These are phyloP conservation scores for Streptopelia turtur DNA, from an alignment of 2,797 vertebrate species.

Conservation along the genomic window DNA sequence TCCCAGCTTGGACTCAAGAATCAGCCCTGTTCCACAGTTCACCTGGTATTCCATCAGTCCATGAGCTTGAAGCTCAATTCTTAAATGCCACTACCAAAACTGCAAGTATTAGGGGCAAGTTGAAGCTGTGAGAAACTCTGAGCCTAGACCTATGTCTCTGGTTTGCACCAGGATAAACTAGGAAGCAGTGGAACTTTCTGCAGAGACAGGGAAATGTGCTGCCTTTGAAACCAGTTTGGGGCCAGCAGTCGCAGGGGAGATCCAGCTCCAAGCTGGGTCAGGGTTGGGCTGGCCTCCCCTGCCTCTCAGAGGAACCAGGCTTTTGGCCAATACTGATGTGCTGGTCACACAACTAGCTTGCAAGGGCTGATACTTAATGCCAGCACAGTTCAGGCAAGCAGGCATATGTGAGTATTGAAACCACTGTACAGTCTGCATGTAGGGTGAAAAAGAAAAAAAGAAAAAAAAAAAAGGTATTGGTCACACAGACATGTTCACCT, in stretches of 20 bases:
- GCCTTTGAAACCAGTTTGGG: background rate
- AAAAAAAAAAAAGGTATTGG: background rate
- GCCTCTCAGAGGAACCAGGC: background rate
- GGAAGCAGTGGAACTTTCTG: background rate
- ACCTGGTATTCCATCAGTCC: background rate
- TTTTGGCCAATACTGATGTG: background rate
- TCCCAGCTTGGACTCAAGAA: background rate
- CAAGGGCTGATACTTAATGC: background rate
- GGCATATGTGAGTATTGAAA: rapidly evolving
- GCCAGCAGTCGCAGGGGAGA: background rate
- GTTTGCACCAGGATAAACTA: background rate
- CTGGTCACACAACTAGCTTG: background rate
- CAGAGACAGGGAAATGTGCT: rapidly evolving
- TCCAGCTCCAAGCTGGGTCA: background rate
- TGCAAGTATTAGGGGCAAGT: background rate
- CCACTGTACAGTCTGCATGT: background rate
- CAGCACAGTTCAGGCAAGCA: background rate
- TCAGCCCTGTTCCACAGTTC: background rate
- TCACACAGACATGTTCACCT: background rate
- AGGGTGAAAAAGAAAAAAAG: rapidly evolving
- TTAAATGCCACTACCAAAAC: background rate
- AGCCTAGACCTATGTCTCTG: background rate
- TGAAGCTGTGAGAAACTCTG: background rate
- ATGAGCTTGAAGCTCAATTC: background rate
- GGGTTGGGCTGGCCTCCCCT: background rate